These are phyloP conservation scores for Helarctos malayanus DNA, from an alignment of 2,797 vertebrate genomes.

Conservation along the genomic window DNA sequence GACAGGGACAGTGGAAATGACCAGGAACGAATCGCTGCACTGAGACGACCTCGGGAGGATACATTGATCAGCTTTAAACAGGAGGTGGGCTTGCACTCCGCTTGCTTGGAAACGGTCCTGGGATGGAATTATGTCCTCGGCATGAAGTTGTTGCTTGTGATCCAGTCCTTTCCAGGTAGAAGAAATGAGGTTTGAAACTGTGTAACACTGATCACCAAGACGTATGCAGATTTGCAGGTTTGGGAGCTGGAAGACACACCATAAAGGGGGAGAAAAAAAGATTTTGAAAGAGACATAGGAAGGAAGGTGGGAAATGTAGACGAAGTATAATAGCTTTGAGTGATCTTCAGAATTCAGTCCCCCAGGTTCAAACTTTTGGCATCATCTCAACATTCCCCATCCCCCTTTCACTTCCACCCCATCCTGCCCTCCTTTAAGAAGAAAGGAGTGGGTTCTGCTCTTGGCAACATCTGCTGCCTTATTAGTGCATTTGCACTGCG, in stretches of 20 bases:
- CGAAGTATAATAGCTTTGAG: background rate
- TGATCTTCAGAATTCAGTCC: background rate
- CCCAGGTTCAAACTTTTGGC: background rate
- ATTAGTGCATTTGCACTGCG: background rate
- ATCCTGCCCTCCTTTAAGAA: background rate
- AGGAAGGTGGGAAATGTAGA: background rate
- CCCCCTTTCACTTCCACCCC: background rate
- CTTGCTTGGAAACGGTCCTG: background rate
- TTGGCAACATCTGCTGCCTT: background rate
- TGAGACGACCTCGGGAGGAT: background rate
- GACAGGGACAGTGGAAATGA: background rate
- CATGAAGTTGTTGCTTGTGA: background rate
- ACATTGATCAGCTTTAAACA: constrained; percentile 4
- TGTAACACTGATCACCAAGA: background rate
- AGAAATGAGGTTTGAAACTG: background rate
- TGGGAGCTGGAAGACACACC: background rate
- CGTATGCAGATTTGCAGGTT: background rate
- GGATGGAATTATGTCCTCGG: accelerated
- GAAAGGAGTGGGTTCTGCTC: background rate
- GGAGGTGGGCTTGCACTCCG: background rate
- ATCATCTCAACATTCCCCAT: background rate
- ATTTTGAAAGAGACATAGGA: background rate
- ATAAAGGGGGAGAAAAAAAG: background rate
- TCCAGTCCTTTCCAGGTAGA: background rate
- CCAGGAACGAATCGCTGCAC: background rate